Evolutionary conservation across 2,888 invertebrate species (phyloP).

Genomic region (Dicycla oo): DNA sequence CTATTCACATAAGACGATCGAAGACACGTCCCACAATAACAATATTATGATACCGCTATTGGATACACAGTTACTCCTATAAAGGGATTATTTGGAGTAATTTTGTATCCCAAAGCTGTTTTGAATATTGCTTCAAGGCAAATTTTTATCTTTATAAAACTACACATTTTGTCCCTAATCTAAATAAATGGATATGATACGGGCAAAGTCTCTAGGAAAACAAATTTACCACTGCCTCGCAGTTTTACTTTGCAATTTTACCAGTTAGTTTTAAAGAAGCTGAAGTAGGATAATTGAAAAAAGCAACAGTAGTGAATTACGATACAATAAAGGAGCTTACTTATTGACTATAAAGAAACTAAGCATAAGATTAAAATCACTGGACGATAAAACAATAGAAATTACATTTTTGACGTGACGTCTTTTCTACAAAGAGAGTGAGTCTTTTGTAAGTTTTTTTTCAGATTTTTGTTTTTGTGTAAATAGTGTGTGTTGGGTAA

Average conservation of each 20-base stretch:
- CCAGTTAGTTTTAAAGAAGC: neutral
- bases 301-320: neutral
- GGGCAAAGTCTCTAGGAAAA: neutral
- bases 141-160: conserved; percentile 21
- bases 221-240: neutral
- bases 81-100: conserved; percentile 11
- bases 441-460: too few species aligned
- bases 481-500: too few species aligned
- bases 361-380: neutral
- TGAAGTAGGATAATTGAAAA: neutral
- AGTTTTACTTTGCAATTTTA: neutral
- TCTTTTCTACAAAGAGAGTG: neutral
- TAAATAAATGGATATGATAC: conserved; percentile 32
- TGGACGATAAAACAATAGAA: neutral
- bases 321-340: neutral
- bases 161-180: conserved; percentile 10
- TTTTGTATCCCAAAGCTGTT: conserved; percentile 20
- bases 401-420: neutral
- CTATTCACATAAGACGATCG: neutral
- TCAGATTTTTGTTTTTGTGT: too few species aligned
- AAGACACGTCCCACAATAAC: conserved; percentile 6
- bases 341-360: neutral
- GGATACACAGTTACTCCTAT: conserved; percentile 1
- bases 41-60: conserved; percentile 9
- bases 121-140: conserved; percentile 31